Conservation (phyloP, 2,113 vertebrate species). For the Trematomus loennbergii region DNA sequence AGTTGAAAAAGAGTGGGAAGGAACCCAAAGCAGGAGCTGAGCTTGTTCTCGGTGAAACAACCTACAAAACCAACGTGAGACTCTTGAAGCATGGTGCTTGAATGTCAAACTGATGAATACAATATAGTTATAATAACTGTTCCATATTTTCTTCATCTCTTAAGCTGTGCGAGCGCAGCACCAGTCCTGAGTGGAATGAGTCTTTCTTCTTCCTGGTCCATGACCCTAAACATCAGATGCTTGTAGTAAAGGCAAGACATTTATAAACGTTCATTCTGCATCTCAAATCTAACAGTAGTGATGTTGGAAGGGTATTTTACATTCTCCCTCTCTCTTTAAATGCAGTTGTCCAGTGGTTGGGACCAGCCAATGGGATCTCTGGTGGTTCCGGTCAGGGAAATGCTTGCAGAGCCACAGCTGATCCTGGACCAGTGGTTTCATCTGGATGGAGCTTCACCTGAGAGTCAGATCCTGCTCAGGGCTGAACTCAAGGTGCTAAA, state of each 20-base stretch:
- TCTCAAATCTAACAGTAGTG: not conserved
- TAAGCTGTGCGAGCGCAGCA: conserved; percentile 83
- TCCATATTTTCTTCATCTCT: not conserved
- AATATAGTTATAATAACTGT: not conserved
- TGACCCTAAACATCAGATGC: conserved; percentile 85
- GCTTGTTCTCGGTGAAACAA: conserved; percentile 81
- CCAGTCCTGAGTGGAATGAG: conserved; percentile 88
- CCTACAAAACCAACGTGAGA: conserved; percentile 88
- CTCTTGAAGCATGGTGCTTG: not conserved
- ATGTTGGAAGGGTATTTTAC: not conserved
- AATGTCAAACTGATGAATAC: not conserved
- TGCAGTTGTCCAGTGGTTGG: conserved; percentile 83
- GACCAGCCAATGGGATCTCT: conserved; percentile 86
- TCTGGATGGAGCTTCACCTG: conserved; percentile 79
- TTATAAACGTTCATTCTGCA: not conserved
- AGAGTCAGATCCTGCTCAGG: conserved; percentile 88
- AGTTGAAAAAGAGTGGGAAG: conserved; percentile 91
- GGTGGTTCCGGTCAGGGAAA: conserved; percentile 85
- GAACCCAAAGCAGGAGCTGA: conserved; percentile 86
- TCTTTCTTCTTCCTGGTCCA: conserved; percentile 88
- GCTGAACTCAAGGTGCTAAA: conserved; percentile 87
- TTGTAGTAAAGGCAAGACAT: conserved; percentile 88
- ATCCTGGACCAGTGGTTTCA: conserved; percentile 88
- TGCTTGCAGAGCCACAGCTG: conserved; percentile 83
- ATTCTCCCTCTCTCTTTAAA: not conserved